These are phyloP conservation scores for Ethmia dodecea DNA, from an alignment of 2,888 invertebrate genomes.

Conservation along the genomic window DNA sequence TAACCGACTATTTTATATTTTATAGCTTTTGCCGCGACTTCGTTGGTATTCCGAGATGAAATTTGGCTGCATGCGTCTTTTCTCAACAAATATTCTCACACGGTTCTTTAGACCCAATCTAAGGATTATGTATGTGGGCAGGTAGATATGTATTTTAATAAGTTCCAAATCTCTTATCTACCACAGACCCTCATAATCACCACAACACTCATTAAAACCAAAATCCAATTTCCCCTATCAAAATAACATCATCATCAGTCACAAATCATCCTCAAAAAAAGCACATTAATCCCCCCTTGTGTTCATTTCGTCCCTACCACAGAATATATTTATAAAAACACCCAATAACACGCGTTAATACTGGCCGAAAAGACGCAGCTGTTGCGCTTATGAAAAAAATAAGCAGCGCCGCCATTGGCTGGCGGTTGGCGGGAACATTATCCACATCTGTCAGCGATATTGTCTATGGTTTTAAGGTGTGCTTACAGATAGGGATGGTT, in stretches of 20 bases:
- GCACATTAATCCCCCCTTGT: constrained; percentile 26
- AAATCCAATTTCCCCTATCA: constrained; percentile 40
- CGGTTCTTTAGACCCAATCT: too few species aligned
- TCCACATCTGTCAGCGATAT: constrained; percentile 59
- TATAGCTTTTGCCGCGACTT: neutral
- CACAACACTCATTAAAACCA: constrained; percentile 28
- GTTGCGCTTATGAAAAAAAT: constrained; percentile 51
- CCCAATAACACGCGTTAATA: constrained; percentile 63
- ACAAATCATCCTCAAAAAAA: constrained; percentile 34
- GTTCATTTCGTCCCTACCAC: constrained; percentile 26
- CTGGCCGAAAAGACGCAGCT: constrained; percentile 54
- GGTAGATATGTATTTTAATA: too few species aligned
- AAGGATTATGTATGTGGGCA: too few species aligned
- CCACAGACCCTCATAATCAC: constrained; percentile 13
- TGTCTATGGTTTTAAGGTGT: constrained; percentile 54
- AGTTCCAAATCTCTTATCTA: neutral
- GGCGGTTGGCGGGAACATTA: constrained; percentile 57
- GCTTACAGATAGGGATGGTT: too few species aligned
- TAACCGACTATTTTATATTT: too few species aligned
- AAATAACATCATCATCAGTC: constrained; percentile 30
- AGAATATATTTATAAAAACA: constrained; percentile 53
- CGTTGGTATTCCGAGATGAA: neutral
- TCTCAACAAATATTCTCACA: too few species aligned
- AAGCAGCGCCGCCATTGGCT: constrained; percentile 46
- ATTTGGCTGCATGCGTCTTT: too few species aligned